phyloP scores from a whole-genome alignment of 2,113 vertebrate genomes.

The Salvator merianae region DNA sequence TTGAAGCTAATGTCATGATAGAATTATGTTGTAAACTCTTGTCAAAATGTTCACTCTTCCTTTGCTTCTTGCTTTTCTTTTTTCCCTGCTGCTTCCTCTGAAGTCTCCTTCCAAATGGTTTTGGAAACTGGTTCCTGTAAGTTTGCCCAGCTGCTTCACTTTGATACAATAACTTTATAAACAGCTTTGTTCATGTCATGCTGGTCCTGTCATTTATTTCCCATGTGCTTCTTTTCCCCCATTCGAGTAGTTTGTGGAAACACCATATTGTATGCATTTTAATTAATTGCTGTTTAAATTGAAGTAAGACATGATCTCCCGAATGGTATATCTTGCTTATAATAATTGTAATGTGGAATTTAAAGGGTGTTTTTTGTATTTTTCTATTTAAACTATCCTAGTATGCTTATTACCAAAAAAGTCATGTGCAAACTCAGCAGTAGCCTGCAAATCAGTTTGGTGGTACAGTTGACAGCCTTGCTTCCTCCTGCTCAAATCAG shows the following conservation, averaged over 20 bases:
- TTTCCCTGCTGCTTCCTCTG: constrained; percentile 78
- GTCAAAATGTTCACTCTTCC: constrained; percentile 65
- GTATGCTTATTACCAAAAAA: not conserved
- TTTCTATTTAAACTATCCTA: not conserved
- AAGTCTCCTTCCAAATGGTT: constrained; percentile 99
- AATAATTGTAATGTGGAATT: not conserved
- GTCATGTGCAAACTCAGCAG: too few species aligned
- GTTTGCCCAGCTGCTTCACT: constrained; percentile 76
- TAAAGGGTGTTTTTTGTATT: not conserved
- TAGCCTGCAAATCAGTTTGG: too few species aligned
- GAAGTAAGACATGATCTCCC: not conserved
- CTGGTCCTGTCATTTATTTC: constrained; percentile 46
- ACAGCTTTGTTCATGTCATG: constrained; percentile 56
- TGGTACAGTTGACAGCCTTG: too few species aligned
- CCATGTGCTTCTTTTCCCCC: constrained; percentile 22
- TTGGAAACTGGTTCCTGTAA: constrained; percentile 99
- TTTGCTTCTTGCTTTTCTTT: constrained; percentile 69
- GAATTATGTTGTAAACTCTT: constrained; percentile 66
- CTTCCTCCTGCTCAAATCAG: too few species aligned
- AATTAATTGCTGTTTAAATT: not conserved
- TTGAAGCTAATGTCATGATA: constrained; percentile 52
- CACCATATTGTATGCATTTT: not conserved
- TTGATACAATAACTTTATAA: constrained; percentile 54
- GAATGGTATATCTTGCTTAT: not conserved
- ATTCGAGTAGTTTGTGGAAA: not conserved